A percentile compares a stretch with the other conserved stretches of the same genome.
Evolutionary conservation across 2,888 invertebrate species (phyloP).

Genomic region (Nephrotoma guestfalica): DNA sequence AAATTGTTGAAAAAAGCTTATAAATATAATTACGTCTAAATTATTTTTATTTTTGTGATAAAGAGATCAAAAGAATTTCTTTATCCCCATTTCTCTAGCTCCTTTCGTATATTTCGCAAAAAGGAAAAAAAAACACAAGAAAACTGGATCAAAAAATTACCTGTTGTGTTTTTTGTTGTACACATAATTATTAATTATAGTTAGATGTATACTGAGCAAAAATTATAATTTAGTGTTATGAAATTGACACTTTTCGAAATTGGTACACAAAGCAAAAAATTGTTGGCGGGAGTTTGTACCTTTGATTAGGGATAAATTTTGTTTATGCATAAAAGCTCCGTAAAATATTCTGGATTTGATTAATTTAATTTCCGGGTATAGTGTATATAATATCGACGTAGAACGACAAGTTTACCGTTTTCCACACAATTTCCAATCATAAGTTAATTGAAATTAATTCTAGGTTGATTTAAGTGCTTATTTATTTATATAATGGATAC

Average conservation of each 20-base stretch:
- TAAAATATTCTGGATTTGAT: neutral
- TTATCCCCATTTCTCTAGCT: neutral
- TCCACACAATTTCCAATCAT: too few relatives aligned
- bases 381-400: too few relatives aligned
- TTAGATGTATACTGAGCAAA: neutral
- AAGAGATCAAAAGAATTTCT: neutral
- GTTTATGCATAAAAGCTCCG: neutral
- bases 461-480: too few relatives aligned
- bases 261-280: neutral
- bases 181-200: neutral
- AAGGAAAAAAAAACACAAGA: neutral
- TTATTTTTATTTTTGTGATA: neutral
- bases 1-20: neutral
- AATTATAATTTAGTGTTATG: neutral
- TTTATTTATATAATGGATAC: too few relatives aligned
- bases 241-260: neutral
- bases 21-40: neutral
- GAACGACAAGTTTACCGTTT: too few relatives aligned
- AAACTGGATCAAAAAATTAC: neutral
- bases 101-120: neutral
- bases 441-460: too few relatives aligned
- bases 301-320: neutral
- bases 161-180: neutral
- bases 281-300: neutral
- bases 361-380: neutral